Base-by-base conservation (phyloP, 2,113 vertebrate species). In the Orcinus orca region DNA sequence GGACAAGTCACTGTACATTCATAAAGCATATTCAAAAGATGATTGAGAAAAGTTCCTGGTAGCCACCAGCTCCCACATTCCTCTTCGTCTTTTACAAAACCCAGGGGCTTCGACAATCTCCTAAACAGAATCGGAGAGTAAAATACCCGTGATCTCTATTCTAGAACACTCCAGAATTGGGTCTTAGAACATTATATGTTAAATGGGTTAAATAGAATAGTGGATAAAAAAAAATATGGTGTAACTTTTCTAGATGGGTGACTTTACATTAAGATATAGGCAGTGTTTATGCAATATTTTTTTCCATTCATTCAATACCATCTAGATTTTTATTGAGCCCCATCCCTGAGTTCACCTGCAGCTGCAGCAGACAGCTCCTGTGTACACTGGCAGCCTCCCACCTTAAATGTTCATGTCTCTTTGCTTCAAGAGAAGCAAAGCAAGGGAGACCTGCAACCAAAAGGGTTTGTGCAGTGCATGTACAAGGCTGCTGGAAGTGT, bases 281-380 rank as follows among this genome's bases (percentile, higher is more conserved):
- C 6, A 85, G 13, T 65, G 7, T 73, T 95, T 95, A 71, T 85
- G 15, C 15, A 80, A 58, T 55, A 26, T 71, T 92, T 93, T 93
- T 96, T 97, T 87, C 6, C 17, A 85, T 62, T 93, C 26, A 41
- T 63, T 95, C 58, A 90, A 50, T 41, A 55, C 33, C 38, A 81
- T 8, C 14, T 53, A 50, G 67, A 79, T 81, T 88, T 93, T 85
- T 63, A 76, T 0, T 80, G 47, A 82, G 29, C 15, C 25, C n/a
- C 33, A 20, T 17, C 1, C 8, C 15, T 60, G 21, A 87, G 50
- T 60, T 92, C 11, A 38, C 74, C 18, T 55, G 26, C 11, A 67
- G 73, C n/a, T 11, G 29, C 50, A 77, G 17, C 1, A 33, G 53
- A 73, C 11, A 41, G 26, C 65, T 88, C 38, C 20, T 71, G 50